Evolutionary conservation across 2,113 vertebrate species (phyloP), one percentile per base, ranked within the genome.

Genomic region (Tupaia tana): DNA sequence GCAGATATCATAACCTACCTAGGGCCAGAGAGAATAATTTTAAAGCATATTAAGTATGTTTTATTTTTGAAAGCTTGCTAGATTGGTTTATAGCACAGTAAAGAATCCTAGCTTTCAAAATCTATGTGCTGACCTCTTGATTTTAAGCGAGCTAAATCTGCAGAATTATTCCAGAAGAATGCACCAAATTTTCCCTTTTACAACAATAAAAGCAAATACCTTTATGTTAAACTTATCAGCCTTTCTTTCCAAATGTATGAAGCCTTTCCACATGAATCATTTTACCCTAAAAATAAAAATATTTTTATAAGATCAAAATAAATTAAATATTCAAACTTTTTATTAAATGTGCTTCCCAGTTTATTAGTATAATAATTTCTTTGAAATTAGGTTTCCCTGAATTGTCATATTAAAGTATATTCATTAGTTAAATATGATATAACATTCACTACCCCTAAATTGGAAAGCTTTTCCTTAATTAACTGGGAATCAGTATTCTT

Each of bases 41-140:
- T 78, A 86, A 73, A 91, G 8, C 4, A 69, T 52, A 67, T 88
- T 90, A 81, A 24, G 27, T 63, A 22, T 34, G 20, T 61, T 83
- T 92, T 61, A 84, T 79, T 87, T 93, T 87, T 80, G n/a, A 87
- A 93, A 96, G 2, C 9, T 29, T 77, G 19, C 9, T 12, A 67
- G 34, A 77, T 92, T 5, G 74, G 34, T 89, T 83, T 74, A 86
- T n/a, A 70, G 54, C 13, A 79, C 52, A 89, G 58, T 59, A 92
- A 86, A 71, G 31, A 74, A 92, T 77, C 9, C 31, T 80, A 73
- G 25, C 69, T 94, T 86, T 94, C 63, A 77, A 94, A 92, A 77
- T 79, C 6, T 16, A n/a, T 67, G 24, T 73, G 7, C 12, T 63
- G 11, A 95, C 69, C 5, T 86, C 25, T 9, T 66, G 25, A 63